These are phyloP conservation scores for Spodoptera exigua DNA, from an alignment of 2,888 invertebrate species.

Conservation along the genomic window DNA sequence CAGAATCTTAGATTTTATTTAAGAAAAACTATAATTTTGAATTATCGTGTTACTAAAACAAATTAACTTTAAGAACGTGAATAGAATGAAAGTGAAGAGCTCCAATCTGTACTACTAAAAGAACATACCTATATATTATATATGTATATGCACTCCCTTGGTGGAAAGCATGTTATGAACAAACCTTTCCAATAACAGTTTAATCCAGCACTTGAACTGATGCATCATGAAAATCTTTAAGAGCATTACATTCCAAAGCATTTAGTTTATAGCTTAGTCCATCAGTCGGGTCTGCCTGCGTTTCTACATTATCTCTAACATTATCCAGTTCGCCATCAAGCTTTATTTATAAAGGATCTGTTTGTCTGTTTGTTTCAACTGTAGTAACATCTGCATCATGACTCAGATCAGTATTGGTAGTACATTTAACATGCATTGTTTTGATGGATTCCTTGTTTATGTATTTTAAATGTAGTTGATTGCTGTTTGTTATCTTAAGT, in stretches of 20 bases:
- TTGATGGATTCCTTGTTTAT: constrained; percentile 20
- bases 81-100: too few species aligned
- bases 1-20: too few species aligned
- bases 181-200: background rate
- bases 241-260: constrained; percentile 11
- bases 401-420: constrained; percentile 35
- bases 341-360: constrained; percentile 44
- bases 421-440: constrained; percentile 30
- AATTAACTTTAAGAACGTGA: too few species aligned
- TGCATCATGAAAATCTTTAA: constrained; percentile 18
- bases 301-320: constrained; percentile 31
- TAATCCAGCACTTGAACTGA: constrained; percentile 25
- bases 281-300: constrained; percentile 20
- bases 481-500: background rate
- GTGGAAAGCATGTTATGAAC: too few species aligned
- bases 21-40: too few species aligned
- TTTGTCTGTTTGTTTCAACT: constrained; percentile 29
- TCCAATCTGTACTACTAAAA: too few species aligned
- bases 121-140: too few species aligned
- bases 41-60: too few species aligned
- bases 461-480: too few species aligned
- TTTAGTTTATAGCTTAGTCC: constrained; percentile 35
- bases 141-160: too few species aligned
- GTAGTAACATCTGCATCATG: constrained; percentile 35
- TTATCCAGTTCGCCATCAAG: constrained; percentile 34